Evolutionary conservation across 2,888 invertebrate genomes (phyloP), one percentile per base, ranked within the genome.

Genomic region (Eurytoma californica): DNA sequence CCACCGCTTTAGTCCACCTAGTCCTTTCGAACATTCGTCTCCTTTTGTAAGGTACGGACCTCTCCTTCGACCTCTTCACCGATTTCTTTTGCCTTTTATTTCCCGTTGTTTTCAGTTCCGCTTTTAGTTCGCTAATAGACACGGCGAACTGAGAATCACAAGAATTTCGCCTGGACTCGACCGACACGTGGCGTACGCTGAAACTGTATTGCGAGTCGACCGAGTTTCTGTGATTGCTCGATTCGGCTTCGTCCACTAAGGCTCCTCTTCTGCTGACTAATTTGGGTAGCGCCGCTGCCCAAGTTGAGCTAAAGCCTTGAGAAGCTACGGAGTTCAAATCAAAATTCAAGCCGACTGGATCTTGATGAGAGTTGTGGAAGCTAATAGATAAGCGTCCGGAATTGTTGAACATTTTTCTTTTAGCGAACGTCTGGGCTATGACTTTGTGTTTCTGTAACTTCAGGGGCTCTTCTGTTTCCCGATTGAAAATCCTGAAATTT

Each of bases 241-340:
- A 92, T 24, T 91, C 90, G 1, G 93, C 92, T 91, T 91, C 7
- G 87, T 93, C 92, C 80, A 94, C 95, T 14, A 98, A 91, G 0
- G 97, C 98, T 85, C 96, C 96, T 85, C 97, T 93, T 3, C 98
- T 92, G 7, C 94, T 94, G 0, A 97, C 94, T 86, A 97, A 93
- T 83, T 96, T 95, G 0, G 97, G 97, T 82, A 98, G 91, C 82
- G 97, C 96, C 73, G 96, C 96, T 58, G 96, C 97, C 96, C 97
- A 98, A 0, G 97, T 96, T 0, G 97, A 97, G 75, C 97, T 97
- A 72, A 97, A 92, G 85, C 97, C 96, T 83, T 95, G 95, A 80
- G 96, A 95, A 73, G 94, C 95, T 12, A 93, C 93, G 65, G 94
- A 95, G 87, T 95, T 95, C 67, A 94, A 86, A 85, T 94, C 94